A percentile compares a stretch with the other conserved stretches of the same genome.
Evolutionary conservation across 1,140 invertebrate genomes (phyloP).

Genomic region (Gonioctena quinquepunctata): DNA sequence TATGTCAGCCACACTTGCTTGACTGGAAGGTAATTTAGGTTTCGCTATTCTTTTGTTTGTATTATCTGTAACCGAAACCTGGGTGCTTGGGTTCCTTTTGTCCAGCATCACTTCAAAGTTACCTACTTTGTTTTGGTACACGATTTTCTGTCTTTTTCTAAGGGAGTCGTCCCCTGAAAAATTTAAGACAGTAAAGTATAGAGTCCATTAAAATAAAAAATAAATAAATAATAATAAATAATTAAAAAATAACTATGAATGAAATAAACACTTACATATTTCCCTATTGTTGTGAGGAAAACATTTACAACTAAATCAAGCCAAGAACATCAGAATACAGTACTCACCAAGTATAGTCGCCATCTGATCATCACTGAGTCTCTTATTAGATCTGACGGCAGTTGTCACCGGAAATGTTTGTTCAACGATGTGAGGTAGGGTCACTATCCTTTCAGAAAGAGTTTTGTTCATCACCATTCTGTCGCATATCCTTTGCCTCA

Average conservation of each 20-base stretch:
- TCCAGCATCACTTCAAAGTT: constrained; percentile 17
- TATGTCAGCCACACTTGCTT: constrained; percentile 33
- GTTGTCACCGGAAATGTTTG: not conserved
- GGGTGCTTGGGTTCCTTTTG: not conserved
- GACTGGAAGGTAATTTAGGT: not conserved
- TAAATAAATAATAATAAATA: no score
- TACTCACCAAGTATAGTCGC: not conserved
- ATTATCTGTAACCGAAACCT: not conserved
- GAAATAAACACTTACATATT: no score
- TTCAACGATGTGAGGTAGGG: not conserved
- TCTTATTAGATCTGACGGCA: not conserved
- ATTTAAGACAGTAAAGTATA: no score
- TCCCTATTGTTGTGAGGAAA: no score
- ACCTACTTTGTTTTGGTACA: constrained; percentile 9
- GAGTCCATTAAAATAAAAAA: no score
- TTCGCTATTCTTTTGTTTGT: constrained; percentile 4
- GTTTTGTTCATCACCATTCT: constrained; percentile 18
- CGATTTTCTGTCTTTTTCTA: constrained; percentile 19
- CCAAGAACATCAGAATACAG: no score
- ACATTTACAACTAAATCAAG: no score
- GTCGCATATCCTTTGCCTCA: constrained; percentile 25
- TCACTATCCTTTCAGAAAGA: not conserved
- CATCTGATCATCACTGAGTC: not conserved
- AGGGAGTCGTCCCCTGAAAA: constrained; percentile 5
- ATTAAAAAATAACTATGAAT: no score